phyloP scores from a whole-genome alignment of 2,888 invertebrate species.

The Hyposoter dolosus region DNA sequence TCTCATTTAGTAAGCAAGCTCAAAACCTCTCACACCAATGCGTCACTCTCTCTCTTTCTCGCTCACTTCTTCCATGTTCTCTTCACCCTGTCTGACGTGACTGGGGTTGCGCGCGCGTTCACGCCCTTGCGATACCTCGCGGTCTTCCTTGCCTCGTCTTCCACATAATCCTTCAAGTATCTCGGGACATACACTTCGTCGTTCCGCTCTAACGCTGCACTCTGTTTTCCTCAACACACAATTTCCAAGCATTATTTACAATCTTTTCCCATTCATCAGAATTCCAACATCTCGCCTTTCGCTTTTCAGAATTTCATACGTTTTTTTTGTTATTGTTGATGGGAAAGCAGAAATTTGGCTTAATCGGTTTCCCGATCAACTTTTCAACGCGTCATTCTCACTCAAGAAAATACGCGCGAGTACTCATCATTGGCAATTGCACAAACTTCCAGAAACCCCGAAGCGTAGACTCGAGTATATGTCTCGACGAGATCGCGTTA shows the following conservation, averaged over 20 bases:
- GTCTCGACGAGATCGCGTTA: constrained; percentile 32
- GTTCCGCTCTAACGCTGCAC: constrained; percentile 5
- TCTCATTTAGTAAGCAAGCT: constrained; percentile 72
- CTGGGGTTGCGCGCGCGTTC: constrained; percentile 24
- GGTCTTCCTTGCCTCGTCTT: constrained; percentile 14
- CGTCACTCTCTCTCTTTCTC: constrained; percentile 17
- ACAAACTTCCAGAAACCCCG: background rate
- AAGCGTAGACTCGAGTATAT: background rate
- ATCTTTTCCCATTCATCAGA: background rate
- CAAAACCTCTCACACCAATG: constrained; percentile 14
- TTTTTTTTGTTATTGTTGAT: background rate
- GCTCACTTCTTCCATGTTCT: background rate
- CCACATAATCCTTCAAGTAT: constrained; percentile 22
- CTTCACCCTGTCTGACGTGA: background rate
- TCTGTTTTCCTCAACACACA: constrained; percentile 17
- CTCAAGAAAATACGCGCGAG: too few relatives aligned
- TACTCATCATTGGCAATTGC: background rate
- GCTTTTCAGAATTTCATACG: background rate
- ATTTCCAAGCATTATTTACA: background rate
- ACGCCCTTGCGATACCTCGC: constrained; percentile 35
- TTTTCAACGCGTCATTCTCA: background rate
- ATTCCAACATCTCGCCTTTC: background rate
- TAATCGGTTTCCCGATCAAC: background rate
- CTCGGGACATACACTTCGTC: background rate
- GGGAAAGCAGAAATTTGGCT: background rate